Evolutionary conservation across 1,140 invertebrate species (phyloP), one percentile per base, ranked within the genome.

Genomic region (Nilaparvata lugens): DNA sequence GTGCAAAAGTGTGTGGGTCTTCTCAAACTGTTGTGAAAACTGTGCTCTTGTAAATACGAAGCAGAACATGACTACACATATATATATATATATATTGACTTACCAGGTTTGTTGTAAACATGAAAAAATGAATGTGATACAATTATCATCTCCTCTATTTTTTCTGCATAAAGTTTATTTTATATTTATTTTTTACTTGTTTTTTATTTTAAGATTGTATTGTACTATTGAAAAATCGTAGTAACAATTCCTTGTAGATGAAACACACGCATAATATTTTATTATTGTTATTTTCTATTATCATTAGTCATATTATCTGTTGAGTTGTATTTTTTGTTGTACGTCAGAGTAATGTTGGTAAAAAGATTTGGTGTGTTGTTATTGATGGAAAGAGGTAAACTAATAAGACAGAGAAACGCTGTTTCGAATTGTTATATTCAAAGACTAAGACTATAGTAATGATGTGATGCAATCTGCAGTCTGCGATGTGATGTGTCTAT

Each of bases 121-220:
- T 61, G 51, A 63, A 59, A 61, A 62, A 65, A 64, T 63, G 65
- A 64, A 64, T 66, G 65, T 66, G 65, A 66, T 66, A 66, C 65
- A 66, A 66, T 66, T 63, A 63, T 64, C 60, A 63, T 62, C 62
- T 63, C 60, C 55, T 60, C 64, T 62, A 60, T 66, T 56, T 55
- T 38, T 61, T 59, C 55, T 19, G 51, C 42, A 55, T 24, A 31
- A 55, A 60, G 42, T 40, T 62, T 59, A 62, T 65, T 61, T 61
- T 62, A 61, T 63, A 61, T 60, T 63, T 45, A 52, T 66, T 62
- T 64, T 64, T 61, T 61, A 59, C 56, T 61, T 62, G 61, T 65
- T 65, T 63, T 61, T 48, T 48, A 23, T 48, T 48, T 45, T 48
- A 48, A 48, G 45, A 48, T 48, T 48, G 45, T 48, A 48, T 23